Base-by-base conservation (phyloP, 1,140 invertebrate species). In the Philopotamus ludificatus region DNA sequence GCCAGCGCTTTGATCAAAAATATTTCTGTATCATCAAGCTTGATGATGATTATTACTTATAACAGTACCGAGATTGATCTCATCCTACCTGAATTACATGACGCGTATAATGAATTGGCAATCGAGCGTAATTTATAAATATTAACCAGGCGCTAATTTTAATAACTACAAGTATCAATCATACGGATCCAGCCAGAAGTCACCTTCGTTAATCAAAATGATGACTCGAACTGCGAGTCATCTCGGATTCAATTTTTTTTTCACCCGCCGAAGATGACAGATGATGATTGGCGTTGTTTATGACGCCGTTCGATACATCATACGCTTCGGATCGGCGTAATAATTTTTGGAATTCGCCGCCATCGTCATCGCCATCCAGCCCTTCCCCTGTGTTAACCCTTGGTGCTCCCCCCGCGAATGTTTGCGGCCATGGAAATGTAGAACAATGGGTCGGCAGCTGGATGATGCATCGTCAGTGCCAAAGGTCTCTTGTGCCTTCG, bases 341-440 rank as follows among this genome's bases (percentile, higher is more conserved):
- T n/a, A n/a, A n/a, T n/a, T n/a, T n/a, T n/a, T n/a, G n/a, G n/a
- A n/a, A n/a, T n/a, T n/a, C n/a, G n/a, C n/a, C n/a, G n/a, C n/a
- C n/a, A n/a, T n/a, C n/a, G n/a, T n/a, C 28, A 34, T 34, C 28
- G 28, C 28, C 28, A 34, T 47, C 4, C 18, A 8, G 44, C 18
- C 10, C 18, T 47, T 47, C 4, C 8, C 8, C 44, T 4, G 44
- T 47, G 28, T 34, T 12, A 34, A 34, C 34, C 39, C 54, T 21
- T 28, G 54, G 34, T 41, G 34, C 51, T 63, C 61, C 61, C 51
- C 61, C 44, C 18, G 23, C 50, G 50, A 63, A 63, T 63, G 61
- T 63, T 63, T 63, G 61, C 45, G 61, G 61, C 61, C 53, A 63
- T 63, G 51, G 61, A 34, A 63, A 63, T 63, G 49, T 54, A 54